Evolutionary conservation across 2,888 invertebrate genomes (phyloP), one percentile per base, ranked within the genome.

Genomic region (Sinopyrophorus schimmeli): DNA sequence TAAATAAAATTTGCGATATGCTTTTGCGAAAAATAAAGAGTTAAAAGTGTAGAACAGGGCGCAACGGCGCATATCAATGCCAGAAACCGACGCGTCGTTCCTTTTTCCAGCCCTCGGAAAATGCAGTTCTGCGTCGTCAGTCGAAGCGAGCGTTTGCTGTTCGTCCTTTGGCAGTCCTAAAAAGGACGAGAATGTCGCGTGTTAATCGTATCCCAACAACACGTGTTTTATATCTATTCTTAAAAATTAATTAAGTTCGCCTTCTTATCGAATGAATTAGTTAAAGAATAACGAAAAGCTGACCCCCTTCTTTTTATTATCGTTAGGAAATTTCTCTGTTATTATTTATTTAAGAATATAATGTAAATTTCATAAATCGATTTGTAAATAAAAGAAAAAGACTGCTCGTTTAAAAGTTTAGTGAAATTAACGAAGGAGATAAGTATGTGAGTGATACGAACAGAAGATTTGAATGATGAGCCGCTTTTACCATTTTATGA

Each of bases 1-100:
- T 21, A 21, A 21, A 21, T 21, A 21, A 21, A n/a, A n/a, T 35
- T 35, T 15, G 24, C 5, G 16, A 20, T 14, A 6, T 12, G 23
- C 14, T 16, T 35, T n/a, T 6, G 9, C 12, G 3, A 16, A 35
- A 43, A 43, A 43, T 43, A 43, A n/a, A 43, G 46, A 46, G 38
- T 20, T 38, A n/a, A 12, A 37, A 46, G 34, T 41, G 23, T 28
- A 44, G 37, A 48, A 37, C 48, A 18, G 49, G n/a, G n/a, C 49
- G 49, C 49, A 49, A 37, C 34, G 41, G 49, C 49, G 43, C 38
- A 49, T 42, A 43, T 38, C 37, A 38, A 42, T 49, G 49, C 31
- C 35, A 35, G 43, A 24, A 43, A 38, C 27, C 42, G 49, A 37
- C 49, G 49, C 49, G 42, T 37, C 49, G 43, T 23, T 31, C 42